Evolutionary conservation across 30 jellyfish, hydroid and myxozoan genomes (phyloP).

Genomic region (Rhopilema esculentum): DNA sequence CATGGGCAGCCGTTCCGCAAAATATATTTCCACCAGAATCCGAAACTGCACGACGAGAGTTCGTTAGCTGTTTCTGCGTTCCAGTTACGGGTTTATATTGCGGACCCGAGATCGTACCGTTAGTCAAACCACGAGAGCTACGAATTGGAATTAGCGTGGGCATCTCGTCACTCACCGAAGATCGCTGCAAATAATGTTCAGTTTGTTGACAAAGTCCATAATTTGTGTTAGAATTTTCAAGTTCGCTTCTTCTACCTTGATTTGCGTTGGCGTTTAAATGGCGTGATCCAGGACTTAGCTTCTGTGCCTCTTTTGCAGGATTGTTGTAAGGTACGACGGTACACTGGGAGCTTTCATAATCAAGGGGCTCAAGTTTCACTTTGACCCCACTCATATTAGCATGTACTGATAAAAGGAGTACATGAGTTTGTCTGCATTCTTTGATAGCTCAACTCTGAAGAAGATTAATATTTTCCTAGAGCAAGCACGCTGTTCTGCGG

Average conservation of each 20-base stretch:
- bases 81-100: neutral
- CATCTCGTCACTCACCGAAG: conserved; percentile 19
- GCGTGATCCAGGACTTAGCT: neutral
- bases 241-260: neutral
- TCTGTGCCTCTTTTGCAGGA: neutral
- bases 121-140: conserved; percentile 30
- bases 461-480: neutral
- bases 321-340: neutral
- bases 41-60: conserved; percentile 9
- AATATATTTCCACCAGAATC: conserved; percentile 19
- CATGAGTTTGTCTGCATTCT: neutral
- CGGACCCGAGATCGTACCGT: conserved; percentile 3
- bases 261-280: too few relatives aligned
- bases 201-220: neutral
- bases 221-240: neutral
- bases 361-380: conserved; percentile 40
- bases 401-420: neutral
- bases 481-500: neutral
- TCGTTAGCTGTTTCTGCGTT: neutral
- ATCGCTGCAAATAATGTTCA: neutral
- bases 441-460: neutral
- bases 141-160: conserved; percentile 56
- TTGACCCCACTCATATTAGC: conserved; percentile 30
- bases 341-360: neutral
- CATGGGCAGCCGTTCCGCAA: conserved; percentile 17